Evolutionary conservation across 2,797 vertebrate species (phyloP).

Genomic region (Picus viridis): DNA sequence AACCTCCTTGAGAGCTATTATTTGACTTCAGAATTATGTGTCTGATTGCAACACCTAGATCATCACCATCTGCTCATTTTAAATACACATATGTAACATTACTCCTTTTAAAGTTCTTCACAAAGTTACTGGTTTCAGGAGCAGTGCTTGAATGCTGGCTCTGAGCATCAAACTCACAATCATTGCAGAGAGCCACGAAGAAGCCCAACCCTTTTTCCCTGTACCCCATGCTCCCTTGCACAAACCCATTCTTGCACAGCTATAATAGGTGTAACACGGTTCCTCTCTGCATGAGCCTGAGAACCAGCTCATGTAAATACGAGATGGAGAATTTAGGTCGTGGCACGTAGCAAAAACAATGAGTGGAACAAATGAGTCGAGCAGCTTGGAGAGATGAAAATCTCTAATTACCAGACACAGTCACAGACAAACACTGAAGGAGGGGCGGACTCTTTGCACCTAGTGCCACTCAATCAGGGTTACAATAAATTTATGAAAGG

Average conservation of each 20-base stretch:
- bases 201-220: background rate
- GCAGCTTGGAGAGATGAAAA: constrained; percentile 74
- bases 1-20: background rate
- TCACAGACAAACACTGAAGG: constrained; percentile 66
- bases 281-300: background rate
- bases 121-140: background rate
- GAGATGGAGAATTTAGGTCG: constrained; percentile 69
- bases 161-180: rapidly evolving
- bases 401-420: constrained; percentile 85
- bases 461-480: constrained; percentile 83
- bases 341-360: constrained; percentile 77
- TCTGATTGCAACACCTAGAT: background rate
- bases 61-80: rapidly evolving
- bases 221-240: background rate
- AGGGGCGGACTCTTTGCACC: constrained; percentile 68
- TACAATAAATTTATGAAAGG: constrained; percentile 86
- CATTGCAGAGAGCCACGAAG: rapidly evolving
- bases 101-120: background rate
- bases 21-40: background rate
- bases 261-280: background rate
- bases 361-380: constrained; percentile 78
- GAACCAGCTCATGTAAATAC: constrained; percentile 12
- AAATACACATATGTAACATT: background rate
- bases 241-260: background rate
- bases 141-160: background rate